phyloP scores from a whole-genome alignment of 2,113 vertebrate genomes.

The Tor tambroides region DNA sequence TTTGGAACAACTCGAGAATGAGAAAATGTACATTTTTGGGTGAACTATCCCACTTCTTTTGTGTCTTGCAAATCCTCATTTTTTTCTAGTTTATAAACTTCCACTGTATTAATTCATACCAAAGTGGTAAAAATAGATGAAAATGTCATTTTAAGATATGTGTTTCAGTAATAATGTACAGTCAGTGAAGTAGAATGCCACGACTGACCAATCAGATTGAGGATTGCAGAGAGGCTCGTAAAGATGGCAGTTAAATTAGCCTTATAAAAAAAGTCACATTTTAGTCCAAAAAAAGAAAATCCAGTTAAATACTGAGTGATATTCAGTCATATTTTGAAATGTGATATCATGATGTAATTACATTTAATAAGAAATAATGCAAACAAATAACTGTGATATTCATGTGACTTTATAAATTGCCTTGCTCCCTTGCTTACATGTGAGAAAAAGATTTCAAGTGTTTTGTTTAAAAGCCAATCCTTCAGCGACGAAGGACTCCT shows the following conservation, averaged over 20 bases:
- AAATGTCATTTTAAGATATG: background rate
- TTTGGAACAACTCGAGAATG: no score
- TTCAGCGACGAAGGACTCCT: background rate
- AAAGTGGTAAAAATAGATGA: background rate
- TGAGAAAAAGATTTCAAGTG: background rate
- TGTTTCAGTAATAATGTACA: background rate
- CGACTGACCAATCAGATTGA: background rate
- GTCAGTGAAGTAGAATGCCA: background rate
- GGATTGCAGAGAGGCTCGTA: background rate
- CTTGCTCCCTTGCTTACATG: background rate
- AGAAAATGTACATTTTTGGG: no score
- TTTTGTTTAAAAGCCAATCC: slow-evolving; percentile 6
- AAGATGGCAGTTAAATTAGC: background rate
- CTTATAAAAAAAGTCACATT: background rate
- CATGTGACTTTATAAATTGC: slow-evolving; percentile 2
- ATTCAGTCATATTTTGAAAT: background rate
- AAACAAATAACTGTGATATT: background rate
- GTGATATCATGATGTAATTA: no score
- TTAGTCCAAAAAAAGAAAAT: background rate
- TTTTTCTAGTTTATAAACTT: background rate
- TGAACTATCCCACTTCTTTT: background rate
- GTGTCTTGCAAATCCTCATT: background rate
- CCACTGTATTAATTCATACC: slow-evolving; percentile 22
- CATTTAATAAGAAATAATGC: background rate
- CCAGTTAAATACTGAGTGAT: background rate